Base-by-base conservation (phyloP, 2,888 invertebrate species). In the Chaetoderma sp. region DNA sequence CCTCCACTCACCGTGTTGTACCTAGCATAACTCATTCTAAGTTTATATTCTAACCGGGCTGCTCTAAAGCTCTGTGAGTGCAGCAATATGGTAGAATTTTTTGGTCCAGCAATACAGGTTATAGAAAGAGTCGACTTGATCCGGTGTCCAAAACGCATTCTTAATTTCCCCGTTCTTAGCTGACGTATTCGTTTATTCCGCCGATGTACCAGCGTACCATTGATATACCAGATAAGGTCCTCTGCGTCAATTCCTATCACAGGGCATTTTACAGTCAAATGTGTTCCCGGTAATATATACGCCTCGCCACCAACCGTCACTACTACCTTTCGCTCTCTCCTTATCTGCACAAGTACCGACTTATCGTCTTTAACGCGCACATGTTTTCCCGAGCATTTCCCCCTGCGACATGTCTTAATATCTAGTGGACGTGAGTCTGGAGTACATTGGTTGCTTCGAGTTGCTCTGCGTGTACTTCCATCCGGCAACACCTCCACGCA, bases 241-340 rank as follows among this genome's bases (percentile, higher is more conserved):
- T 27, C 45, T 27, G 54, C 23, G 50, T 63, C 45, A 56, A 58
- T 60, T 25, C 47, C 45, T 4, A 39, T 27, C 4, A 63, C 70
- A 18, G 33, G 60, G 50, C 72, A 71, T 28, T 55, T 36, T 33
- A 72, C 45, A n/a, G 56, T 44, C n/a, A 70, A 36, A 5, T 30
- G 61, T 10, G 67, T 67, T 21, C 62, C 57, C n/a, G 56, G 55
- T 3, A 70, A 27, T 13, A 68, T 28, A 36, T 52, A 27, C 16
- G 60, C 65, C 30, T 44, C 32, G 1, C 62, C 63, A 30, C 66
- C 69, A 4, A 67, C 67, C 10, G 39, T 33, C 28, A 67, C 23
- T n/a, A 32, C 45, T 1, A 69, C 39, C 16, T 60, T 59, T 18
- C 28, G 47, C 33, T 23, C 21, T 21, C 33, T 42, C 6, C 21